phyloP scores from a whole-genome alignment of 2,113 vertebrate species.

The Scomber scombrus region DNA sequence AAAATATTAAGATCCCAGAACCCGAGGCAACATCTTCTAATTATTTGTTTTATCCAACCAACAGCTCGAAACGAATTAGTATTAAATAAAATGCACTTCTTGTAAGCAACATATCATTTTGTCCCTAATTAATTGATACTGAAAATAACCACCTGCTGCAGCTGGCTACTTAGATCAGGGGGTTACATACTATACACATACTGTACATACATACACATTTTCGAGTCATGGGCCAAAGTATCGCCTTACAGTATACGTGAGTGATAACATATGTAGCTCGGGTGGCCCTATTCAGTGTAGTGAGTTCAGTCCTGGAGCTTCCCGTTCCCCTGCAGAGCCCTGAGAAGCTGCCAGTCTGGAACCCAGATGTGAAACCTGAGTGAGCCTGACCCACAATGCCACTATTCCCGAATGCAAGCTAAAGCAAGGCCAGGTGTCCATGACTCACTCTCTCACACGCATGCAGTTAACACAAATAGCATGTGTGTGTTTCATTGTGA shows the following conservation, averaged over 20 bases:
- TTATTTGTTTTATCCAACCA: too few species aligned
- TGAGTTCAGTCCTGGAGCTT: neutral
- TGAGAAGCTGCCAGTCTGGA: constrained; percentile 48
- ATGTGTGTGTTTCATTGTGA: neutral
- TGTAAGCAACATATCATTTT: too few species aligned
- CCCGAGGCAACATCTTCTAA: too few species aligned
- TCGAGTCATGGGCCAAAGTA: neutral
- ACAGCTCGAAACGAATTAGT: too few species aligned
- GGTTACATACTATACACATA: neutral
- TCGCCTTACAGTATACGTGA: neutral
- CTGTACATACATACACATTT: too few species aligned
- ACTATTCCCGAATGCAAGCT: constrained; percentile 5
- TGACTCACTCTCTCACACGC: constrained; percentile 54
- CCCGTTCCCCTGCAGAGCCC: constrained; percentile 38
- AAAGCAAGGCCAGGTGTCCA: constrained; percentile 74
- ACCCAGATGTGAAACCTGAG: constrained; percentile 73
- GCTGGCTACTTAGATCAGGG: neutral
- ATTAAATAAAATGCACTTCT: too few species aligned
- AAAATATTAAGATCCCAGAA: too few species aligned
- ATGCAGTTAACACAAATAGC: constrained; percentile 27
- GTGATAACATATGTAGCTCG: neutral
- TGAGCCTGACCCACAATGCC: constrained; percentile 1
- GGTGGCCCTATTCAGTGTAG: neutral
- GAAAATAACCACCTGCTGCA: neutral
- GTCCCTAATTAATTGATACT: too few species aligned